Evolutionary conservation across 2,113 vertebrate genomes (phyloP), one percentile per base, ranked within the genome.

Genomic region (Centrocercus urophasianus): DNA sequence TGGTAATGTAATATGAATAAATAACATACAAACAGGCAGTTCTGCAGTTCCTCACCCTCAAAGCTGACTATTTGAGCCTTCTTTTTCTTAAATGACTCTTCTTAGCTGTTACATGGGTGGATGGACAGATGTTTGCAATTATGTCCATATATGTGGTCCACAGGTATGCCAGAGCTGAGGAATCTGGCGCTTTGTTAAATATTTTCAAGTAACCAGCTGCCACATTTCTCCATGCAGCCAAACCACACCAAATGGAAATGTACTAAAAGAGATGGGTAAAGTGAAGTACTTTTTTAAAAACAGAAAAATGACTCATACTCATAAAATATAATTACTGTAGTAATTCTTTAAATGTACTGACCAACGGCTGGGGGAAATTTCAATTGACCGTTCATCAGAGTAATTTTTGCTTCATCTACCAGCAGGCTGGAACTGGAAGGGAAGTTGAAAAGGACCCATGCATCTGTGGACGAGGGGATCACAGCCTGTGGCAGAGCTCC

Each of bases 81-180:
- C 90, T 94, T 92, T 95, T 94, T 81, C 86, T 88, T 75, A 96
- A 97, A 97, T 89, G 95, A 73, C 93, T 94, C 90, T 88, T 95
- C 93, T 95, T 90, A 96, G 83, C 91, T 93, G 43, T 96, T 95
- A 64, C 74, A 71, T 95, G 97, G 91, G 88, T 97, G 97, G 97
- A 95, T 97, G 96, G 96, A 97, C 98, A 98, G 97, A 96, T 98
- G 98, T 97, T 98, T 97, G 96, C 94, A 98, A 98, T 98, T 98
- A 97, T 42, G 78, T 91, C 95, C 88, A 92, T 96, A 92, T 97
- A 97, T 97, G 98, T 97, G 97, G 97, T 97, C 96, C 86, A 28
- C 97, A 98, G 97, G 98, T 98, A 97, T 97, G 97, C 98, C 97
- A 97, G 96, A 96, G 83, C 56, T 88, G 93, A 96, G 94, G 97